A percentile compares a stretch with the other conserved stretches of the same genome.
Evolutionary conservation across 2,797 vertebrate genomes (phyloP).

Genomic region (Tangara arthus): DNA sequence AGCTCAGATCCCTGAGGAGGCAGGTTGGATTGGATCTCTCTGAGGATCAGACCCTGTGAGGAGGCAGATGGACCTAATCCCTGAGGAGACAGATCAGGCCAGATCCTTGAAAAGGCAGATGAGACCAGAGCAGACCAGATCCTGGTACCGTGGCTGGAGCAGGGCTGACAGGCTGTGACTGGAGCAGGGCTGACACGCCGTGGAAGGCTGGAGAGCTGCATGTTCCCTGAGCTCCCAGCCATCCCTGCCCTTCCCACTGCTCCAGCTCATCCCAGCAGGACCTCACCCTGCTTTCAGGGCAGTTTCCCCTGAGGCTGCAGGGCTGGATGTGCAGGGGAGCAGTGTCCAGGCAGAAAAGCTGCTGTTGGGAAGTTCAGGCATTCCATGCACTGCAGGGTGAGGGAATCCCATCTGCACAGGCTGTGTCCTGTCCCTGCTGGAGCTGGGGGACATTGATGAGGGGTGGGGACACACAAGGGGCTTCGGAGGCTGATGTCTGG

Average conservation of each 20-base stretch:
- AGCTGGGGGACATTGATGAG: rapidly evolving
- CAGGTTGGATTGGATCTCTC: neutral
- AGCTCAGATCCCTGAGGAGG: neutral
- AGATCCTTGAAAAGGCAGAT: neutral
- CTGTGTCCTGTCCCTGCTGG: neutral
- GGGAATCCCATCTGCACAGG: rapidly evolving
- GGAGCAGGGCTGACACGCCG: conserved; percentile 50
- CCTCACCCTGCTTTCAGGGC: neutral
- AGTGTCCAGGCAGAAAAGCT: neutral
- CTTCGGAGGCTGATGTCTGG: rapidly evolving
- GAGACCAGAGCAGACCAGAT: neutral
- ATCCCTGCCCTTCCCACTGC: neutral
- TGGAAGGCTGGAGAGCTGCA: conserved; percentile 33
- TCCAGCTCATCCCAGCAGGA: neutral
- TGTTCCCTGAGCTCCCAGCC: neutral
- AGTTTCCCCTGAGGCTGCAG: neutral
- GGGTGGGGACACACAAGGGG: too few relatives aligned
- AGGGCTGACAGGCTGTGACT: neutral
- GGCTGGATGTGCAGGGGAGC: too few relatives aligned
- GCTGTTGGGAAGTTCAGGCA: neutral
- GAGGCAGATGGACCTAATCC: neutral
- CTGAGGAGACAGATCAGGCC: neutral
- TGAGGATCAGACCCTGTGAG: neutral
- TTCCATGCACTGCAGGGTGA: rapidly evolving
- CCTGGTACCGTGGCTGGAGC: neutral